Evolutionary conservation across 2,888 invertebrate genomes (phyloP), one percentile per base, ranked within the genome.

Genomic region (Scaptomyza flava): DNA sequence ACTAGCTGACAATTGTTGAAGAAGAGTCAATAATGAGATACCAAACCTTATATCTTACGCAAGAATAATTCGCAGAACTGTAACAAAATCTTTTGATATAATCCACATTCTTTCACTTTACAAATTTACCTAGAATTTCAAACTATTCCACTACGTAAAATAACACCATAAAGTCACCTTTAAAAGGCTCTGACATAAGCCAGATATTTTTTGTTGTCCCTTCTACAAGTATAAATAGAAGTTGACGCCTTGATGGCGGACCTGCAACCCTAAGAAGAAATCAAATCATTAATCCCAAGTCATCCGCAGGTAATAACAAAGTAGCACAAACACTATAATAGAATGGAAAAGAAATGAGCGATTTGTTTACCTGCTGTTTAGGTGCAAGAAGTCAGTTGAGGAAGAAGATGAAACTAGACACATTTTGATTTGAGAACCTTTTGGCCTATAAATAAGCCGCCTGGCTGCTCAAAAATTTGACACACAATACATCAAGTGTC

Each of bases 351-450:
- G 48, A 41, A 38, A 42, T 36, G 7, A 20, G 9, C 9, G 33
- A 42, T 45, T 52, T 67, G 56, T 57, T 59, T 79, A 77, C 72
- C 85, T 74, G 52, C 17, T 14, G 17, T n/a, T 9, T 59, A 79
- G 77, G 82, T 79, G 82, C 68, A 48, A 81, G 82, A 86, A 82
- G 74, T 79, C 77, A 76, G 68, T 43, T 46, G 20, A 47, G 20
- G n/a, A 50, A 12, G 27, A 33, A 59, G 20, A 50, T 38, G 47
- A 38, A 54, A 51, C 27, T 62, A 48, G 65, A 65, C 64, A 69
- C 70, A 38, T 59, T 69, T 62, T 51, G 57, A 60, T 75, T 42
- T 38, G 17, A n/a, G 51, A 12, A 56, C 7, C 34, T 20, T 6
- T 56, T 31, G 2, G 8, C 6, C 50, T 12, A 20, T 52, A 56